These are phyloP conservation scores for Beroe ovata DNA, from an alignment of 37 sponge, comb jelly and placozoan genomes.

Conservation along the genomic window DNA sequence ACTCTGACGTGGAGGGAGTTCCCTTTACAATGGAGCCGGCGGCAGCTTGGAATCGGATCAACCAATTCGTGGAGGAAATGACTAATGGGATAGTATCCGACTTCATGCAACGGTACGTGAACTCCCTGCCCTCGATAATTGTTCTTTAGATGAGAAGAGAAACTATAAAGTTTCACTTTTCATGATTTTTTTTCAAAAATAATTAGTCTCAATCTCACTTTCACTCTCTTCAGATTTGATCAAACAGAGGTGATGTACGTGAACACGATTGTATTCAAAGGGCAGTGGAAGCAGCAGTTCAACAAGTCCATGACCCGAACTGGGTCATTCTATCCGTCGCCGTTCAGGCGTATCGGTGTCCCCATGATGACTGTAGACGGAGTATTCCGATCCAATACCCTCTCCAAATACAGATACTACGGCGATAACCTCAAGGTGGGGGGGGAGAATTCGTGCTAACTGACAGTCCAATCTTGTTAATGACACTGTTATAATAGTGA, in stretches of 20 bases:
- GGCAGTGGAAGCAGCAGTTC: constrained; percentile 57
- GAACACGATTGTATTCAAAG: constrained; percentile 47
- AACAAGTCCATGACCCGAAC: constrained; percentile 13
- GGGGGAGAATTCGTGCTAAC: too few species aligned
- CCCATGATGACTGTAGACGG: constrained; percentile 55
- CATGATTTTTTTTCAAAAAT: too few species aligned
- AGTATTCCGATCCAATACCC: constrained; percentile 1
- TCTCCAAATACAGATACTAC: constrained; percentile 41
- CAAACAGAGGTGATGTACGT: constrained; percentile 18
- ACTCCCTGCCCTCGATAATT: not conserved
- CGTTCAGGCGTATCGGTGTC: not conserved
- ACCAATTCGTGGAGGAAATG: constrained; percentile 9
- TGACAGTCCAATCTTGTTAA: too few species aligned
- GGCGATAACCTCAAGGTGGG: constrained; percentile 50
- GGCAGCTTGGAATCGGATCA: not conserved
- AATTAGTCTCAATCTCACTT: not conserved
- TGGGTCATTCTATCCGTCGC: constrained; percentile 8
- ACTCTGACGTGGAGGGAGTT: constrained; percentile 38
- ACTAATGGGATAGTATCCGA: constrained; percentile 53
- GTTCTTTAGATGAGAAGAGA: not conserved
- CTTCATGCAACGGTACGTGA: not conserved
- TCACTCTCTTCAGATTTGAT: not conserved
- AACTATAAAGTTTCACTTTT: too few species aligned
- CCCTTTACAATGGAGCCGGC: constrained; percentile 21
- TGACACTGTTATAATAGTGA: too few species aligned